These are phyloP conservation scores for Numida meleagris DNA, from an alignment of 2,113 vertebrate species.

Conservation along the genomic window DNA sequence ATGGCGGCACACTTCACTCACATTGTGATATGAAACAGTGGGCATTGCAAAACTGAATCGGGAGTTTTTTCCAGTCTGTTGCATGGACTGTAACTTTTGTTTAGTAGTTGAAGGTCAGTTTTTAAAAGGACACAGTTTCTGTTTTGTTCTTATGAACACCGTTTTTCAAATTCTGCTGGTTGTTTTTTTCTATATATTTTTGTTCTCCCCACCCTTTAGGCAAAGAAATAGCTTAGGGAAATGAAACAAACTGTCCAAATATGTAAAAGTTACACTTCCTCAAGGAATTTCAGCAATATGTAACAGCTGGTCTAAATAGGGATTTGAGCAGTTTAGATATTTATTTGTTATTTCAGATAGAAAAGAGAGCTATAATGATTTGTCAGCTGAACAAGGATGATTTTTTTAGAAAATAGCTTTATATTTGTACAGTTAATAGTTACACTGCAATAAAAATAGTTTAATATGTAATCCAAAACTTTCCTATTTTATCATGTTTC, in stretches of 20 bases:
- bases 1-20: neutral
- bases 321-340: constrained; percentile 11
- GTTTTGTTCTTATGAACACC: neutral
- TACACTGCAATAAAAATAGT: neutral
- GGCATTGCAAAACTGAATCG: neutral
- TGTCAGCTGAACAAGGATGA: neutral
- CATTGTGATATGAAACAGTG: neutral
- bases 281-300: constrained; percentile 55
- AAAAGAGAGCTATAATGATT: neutral
- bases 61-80: neutral
- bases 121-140: neutral
- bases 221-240: constrained; percentile 40
- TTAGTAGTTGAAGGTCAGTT: neutral
- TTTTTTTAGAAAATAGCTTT: neutral
- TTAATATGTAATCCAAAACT: neutral
- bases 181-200: neutral
- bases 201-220: neutral
- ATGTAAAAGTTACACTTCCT: constrained; percentile 67
- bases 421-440: neutral
- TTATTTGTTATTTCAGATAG: neutral
- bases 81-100: neutral
- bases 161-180: neutral
- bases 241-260: constrained; percentile 54
- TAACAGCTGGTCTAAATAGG: constrained; percentile 56
- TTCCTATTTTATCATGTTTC: neutral